Base-by-base conservation (phyloP, 2,113 vertebrate species). In the Albula goreensis region DNA sequence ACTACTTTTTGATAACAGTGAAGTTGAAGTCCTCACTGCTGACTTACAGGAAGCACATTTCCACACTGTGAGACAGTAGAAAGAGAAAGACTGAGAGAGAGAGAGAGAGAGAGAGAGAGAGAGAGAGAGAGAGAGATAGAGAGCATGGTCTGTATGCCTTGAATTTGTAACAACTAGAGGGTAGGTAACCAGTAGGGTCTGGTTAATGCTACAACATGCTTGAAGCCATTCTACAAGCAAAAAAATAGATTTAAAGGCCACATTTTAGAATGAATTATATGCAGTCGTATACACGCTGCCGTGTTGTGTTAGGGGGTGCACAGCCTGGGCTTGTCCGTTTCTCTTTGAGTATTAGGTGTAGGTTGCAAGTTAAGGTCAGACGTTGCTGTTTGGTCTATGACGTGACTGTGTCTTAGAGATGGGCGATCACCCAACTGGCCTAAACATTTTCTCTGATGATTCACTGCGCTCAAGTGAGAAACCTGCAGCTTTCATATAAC, bases 1-100 rank as follows among this genome's bases (percentile, higher is more conserved):
- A 96, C 96, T 98, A 98, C 98, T 99, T 98, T 97, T 99, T 98
- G 98, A 97, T 97, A 96, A 96, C 95, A 95, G 90, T 91, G 92
- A 95, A 97, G 96, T 96, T 96, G 92, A 94, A 95, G 94, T 94
- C 94, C 93, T 94, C 90, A 93, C 93, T 94, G 95, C 94, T 95
- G 96, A 96, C 97, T 95, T 85, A 93, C 87, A 95, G 95, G 96
- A 96, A 94, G 92, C 93, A 97, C 97, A 95, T 96, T 96, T 97
- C 95, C 95, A 93, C 95, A 95, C 96, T 95, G 94, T 95, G 95
- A 94, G 31, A 41, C 31, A 41, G 31, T 1, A 41, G 31, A 41
- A 41, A 41, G 31, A 41, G 31, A 41, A 41, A 41, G 31, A 41
- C 31, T 41, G 31, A 41, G 31, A 41, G 31, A 41, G 31, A 41